Evolutionary conservation across 2,797 vertebrate genomes (phyloP).

Genomic region (Chelon labrosus): DNA sequence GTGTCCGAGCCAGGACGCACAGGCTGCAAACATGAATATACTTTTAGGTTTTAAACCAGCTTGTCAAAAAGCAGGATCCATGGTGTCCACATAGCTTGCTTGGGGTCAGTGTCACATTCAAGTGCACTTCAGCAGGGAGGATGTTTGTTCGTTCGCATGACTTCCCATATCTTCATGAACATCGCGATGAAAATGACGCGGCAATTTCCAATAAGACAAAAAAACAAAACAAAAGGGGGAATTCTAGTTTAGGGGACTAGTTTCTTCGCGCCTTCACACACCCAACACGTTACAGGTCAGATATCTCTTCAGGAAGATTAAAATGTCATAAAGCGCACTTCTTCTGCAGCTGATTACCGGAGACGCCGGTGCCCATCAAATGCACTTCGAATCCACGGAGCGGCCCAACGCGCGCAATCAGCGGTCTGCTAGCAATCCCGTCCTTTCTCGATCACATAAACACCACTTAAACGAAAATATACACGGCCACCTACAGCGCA

Average conservation of each 20-base stretch:
- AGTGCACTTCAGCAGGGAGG: neutral
- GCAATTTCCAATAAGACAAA: neutral
- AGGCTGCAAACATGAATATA: neutral
- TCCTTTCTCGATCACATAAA: conserved; percentile 94
- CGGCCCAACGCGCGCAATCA: conserved; percentile 83
- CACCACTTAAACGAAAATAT: conserved; percentile 95
- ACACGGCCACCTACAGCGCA: conserved; percentile 94
- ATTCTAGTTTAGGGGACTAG: conserved; percentile 17
- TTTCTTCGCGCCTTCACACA: conserved; percentile 33
- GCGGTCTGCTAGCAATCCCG: conserved; percentile 94
- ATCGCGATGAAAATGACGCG: neutral
- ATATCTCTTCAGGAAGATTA: conserved; percentile 71
- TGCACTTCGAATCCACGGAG: conserved; percentile 75
- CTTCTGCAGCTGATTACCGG: conserved; percentile 80
- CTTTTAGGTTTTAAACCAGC: neutral
- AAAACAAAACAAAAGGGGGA: neutral
- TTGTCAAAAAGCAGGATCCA: neutral
- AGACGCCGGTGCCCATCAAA: conserved; percentile 80
- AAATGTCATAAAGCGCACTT: conserved; percentile 70
- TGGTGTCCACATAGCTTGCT: neutral
- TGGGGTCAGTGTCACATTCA: conserved; percentile 3
- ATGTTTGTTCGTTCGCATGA: neutral
- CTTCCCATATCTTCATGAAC: too few relatives aligned
- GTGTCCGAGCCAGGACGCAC: neutral
- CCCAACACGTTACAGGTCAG: conserved; percentile 13